Evolutionary conservation across 2,113 vertebrate species (phyloP), one percentile per base, ranked within the genome.

Genomic region (Macrotus californicus): DNA sequence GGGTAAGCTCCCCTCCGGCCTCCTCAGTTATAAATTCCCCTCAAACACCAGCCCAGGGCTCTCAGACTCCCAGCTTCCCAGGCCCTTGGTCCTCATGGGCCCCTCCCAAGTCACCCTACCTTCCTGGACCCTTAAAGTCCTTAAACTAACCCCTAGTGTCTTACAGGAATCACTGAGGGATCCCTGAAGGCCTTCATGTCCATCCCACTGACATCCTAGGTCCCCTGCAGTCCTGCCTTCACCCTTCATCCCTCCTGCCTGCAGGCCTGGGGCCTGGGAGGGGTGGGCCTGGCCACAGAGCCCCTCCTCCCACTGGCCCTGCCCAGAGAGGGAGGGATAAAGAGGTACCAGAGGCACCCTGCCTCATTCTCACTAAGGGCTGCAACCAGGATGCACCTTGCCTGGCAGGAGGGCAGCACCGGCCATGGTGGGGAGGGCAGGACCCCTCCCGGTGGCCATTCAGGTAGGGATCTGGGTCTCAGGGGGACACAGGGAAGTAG

Each of bases 301-400:
- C 87, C 19, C 86, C 91, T 39, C 92, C 92, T 83, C 93, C 81
- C 77, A 14, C 22, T 72, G 93, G 92, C 39, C 69, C 54, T 31
- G 21, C 86, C 76, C 12, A 6, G n/a, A 50, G 16, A 77, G 52
- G 14, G 73, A 2, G 29, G 70, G 84, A 95, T 96, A 95, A 95
- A 95, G 84, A 61, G 29, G 46, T 46, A 15, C 0, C 2, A 2
- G 43, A 31, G 54, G 7, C 19, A 12, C 46, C 34, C 46, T 3
- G 3, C 43, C 34, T 31, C 41, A 24, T 48, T 89, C 84, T 64
- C 73, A 19, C 15, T 13, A n/a, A 31, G 21, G 82, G 29, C 91
- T 46, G 69, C 67, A 67, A 48, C 93, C 39, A 48, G 59, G 56
- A 96, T 96, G 93, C 77, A 85, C 29, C 5, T 26, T 52, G 29